Percentiles rank a stretch among this genome's conserved stretches.
These are phyloP conservation scores for Scrobipalpa costella DNA, from an alignment of 2,888 invertebrate species.

Conservation along the genomic window DNA sequence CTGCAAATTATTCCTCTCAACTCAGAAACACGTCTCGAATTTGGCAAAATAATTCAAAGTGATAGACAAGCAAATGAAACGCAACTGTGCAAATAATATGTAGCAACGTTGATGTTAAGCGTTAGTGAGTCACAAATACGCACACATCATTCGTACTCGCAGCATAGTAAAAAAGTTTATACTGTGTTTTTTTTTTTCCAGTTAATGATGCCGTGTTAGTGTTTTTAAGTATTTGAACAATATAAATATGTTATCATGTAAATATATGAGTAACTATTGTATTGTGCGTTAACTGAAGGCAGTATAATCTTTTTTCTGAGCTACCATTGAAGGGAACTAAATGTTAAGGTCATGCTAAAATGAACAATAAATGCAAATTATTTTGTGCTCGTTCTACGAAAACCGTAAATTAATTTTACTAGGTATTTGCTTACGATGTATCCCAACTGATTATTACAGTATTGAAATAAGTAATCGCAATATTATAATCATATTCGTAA, in stretches of 20 bases:
- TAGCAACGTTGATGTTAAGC: constrained; percentile 22
- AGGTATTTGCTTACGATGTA: background rate
- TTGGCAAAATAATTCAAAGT: constrained; percentile 10
- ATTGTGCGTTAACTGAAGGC: background rate
- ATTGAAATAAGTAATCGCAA: background rate
- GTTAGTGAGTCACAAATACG: constrained; percentile 12
- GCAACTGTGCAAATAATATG: constrained; percentile 13
- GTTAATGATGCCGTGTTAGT: background rate
- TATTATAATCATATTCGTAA: background rate
- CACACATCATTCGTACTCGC: background rate
- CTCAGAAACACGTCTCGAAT: constrained; percentile 48
- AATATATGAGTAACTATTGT: background rate
- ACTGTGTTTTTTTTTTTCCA: background rate
- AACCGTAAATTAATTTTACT: background rate
- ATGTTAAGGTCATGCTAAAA: constrained; percentile 65
- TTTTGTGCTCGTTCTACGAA: constrained; percentile 26
- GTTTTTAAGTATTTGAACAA: no score
- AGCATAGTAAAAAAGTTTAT: background rate
- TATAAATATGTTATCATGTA: no score
- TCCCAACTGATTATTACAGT: background rate
- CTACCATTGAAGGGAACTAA: constrained; percentile 35
- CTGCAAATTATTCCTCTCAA: constrained; percentile 78
- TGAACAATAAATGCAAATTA: constrained; percentile 33
- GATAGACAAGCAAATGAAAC: constrained; percentile 13
- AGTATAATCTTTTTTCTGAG: constrained; percentile 2